Conservation (phyloP, 2,888 invertebrate genomes). For the Melipona beecheii region DNA sequence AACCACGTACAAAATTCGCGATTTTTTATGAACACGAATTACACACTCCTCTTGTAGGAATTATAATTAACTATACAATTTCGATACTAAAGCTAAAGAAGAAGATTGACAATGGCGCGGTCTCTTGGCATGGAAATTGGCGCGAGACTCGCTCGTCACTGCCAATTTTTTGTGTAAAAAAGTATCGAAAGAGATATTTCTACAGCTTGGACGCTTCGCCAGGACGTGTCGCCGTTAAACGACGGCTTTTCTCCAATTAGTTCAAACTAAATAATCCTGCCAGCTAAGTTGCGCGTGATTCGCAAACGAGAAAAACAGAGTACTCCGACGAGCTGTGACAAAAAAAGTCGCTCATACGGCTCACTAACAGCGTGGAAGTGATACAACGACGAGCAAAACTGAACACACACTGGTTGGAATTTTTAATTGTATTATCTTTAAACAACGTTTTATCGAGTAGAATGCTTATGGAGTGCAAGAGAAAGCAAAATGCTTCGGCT, state of each 20-base stretch:
- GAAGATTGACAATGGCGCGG: conserved; percentile 1
- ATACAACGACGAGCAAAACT: no score
- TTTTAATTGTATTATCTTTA: no score
- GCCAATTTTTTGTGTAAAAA: conserved; percentile 44
- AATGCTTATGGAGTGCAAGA: no score
- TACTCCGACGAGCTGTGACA: neutral
- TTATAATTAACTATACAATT: conserved; percentile 9
- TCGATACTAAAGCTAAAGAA: neutral
- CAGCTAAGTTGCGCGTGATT: conserved; percentile 40
- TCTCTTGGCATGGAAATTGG: neutral
- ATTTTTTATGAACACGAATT: neutral
- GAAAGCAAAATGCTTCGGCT: no score
- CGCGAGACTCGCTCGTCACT: neutral
- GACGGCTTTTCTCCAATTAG: conserved; percentile 44
- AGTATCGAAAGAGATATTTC: conserved; percentile 15
- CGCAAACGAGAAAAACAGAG: conserved; percentile 15
- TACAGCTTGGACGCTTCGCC: neutral
- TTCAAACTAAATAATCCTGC: conserved; percentile 50
- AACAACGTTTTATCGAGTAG: no score
- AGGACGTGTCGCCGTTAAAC: conserved; percentile 37
- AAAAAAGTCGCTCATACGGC: neutral
- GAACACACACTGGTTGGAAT: no score
- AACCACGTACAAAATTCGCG: neutral
- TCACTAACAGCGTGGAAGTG: neutral
- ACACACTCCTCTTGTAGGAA: no score